Evolutionary conservation across 2,797 vertebrate species (phyloP), one percentile per base, ranked within the genome.

Genomic region (Naso thynnoides): DNA sequence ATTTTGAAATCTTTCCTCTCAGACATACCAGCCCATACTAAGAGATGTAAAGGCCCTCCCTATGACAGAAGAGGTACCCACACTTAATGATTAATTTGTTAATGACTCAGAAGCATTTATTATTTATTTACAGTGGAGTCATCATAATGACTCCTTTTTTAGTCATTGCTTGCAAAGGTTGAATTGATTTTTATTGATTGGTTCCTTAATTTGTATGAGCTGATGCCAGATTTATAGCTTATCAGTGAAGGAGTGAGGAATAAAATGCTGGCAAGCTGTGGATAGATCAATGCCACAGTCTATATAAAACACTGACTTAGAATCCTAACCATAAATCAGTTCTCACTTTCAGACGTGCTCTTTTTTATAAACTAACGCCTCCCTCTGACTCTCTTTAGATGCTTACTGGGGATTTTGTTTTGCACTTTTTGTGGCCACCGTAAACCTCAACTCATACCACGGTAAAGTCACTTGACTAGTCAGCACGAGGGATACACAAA

Each of bases 21-120:
- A 94, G 92, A 62, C 10, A 27, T 90, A 38, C 90, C 90, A 48
- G 44, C 91, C 23, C 91, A 94, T 13, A 93, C 90, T 4, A 76
- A 11, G 21, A 48, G 16, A 55, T 93, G 92, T 68, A 86, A 83
- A 87, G 92, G 90, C 19, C 49, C 47, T 36, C 92, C 91, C 7
- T 94, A 87, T 78, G 33, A 82, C 53, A 76, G 47, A 87, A 58
- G 42, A 87, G 93, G 94, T 94, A 82, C 15, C 16, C 19, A 24
- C 8, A 49, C 44, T 18, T 36, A 36, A 10, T 36, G 33, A 36
- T n/a, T n/a, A 36, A 36, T 36, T 8, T 36, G n/a, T 36, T 36
- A 36, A 10, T 36, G 8, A 10, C 33, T n/a, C n/a, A n/a, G n/a
- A n/a, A n/a, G 8, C 33, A 36, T 36, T 36, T 36, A 10, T 36